These are phyloP conservation scores for Ochotona curzoniae DNA, from an alignment of 2,113 vertebrate genomes.

Conservation along the genomic window DNA sequence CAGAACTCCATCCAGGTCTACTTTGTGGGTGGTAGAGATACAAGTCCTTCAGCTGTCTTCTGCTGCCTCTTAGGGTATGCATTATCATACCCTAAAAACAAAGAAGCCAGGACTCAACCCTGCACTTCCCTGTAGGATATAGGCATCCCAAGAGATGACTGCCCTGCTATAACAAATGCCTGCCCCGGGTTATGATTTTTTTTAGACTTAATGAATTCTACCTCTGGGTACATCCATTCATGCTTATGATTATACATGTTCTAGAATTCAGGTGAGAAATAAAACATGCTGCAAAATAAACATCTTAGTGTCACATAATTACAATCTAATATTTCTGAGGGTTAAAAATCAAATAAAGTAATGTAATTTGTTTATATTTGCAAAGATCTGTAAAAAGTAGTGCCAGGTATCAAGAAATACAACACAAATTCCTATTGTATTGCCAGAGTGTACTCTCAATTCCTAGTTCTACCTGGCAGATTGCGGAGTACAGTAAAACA, in stretches of 20 bases:
- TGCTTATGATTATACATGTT: background rate
- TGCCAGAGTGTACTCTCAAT: background rate
- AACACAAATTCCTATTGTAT: background rate
- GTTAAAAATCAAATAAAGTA: background rate
- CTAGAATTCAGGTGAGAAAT: slow-evolving; percentile 13
- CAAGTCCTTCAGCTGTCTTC: too few relatives aligned
- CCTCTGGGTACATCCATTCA: background rate
- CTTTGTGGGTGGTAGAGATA: too few relatives aligned
- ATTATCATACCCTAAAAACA: too few relatives aligned
- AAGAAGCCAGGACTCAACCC: too few relatives aligned
- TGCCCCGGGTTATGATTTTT: background rate
- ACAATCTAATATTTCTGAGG: background rate
- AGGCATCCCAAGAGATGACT: too few relatives aligned
- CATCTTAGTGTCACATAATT: background rate
- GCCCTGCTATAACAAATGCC: too few relatives aligned
- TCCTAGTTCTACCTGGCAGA: background rate
- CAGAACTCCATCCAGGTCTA: too few relatives aligned
- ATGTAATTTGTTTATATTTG: background rate
- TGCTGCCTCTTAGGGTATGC: too few relatives aligned
- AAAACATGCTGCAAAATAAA: background rate
- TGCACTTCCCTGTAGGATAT: too few relatives aligned
- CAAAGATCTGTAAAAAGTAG: background rate
- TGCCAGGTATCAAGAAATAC: background rate
- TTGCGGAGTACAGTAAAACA: background rate
- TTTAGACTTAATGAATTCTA: background rate